Percentiles rank a stretch among this genome's conserved stretches.
Evolutionary conservation across 2,888 invertebrate genomes (phyloP).

Genomic region (Limnephilus lunatus): DNA sequence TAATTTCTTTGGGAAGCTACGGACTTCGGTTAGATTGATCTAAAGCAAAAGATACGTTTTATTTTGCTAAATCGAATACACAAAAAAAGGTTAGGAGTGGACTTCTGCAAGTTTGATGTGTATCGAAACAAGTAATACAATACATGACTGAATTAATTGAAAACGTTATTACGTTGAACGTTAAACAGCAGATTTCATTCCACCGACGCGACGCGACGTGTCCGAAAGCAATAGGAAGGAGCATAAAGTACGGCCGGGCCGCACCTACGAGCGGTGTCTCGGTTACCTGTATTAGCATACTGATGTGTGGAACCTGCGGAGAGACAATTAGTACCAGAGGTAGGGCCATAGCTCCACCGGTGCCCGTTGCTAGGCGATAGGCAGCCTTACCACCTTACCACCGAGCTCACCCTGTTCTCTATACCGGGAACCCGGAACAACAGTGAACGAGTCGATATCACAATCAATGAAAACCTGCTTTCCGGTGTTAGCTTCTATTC

Average conservation of each 20-base stretch:
- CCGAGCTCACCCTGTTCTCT: neutral
- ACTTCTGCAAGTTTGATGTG: no score
- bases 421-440: neutral
- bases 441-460: neutral
- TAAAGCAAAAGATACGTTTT: no score
- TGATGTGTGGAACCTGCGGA: conserved; percentile 4
- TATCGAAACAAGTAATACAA: no score
- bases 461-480: neutral
- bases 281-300: conserved; percentile 18
- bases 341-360: neutral
- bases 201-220: neutral
- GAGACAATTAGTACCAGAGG: neutral
- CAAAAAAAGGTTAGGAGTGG: no score
- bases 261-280: neutral
- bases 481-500: neutral
- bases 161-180: neutral
- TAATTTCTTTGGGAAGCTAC: no score
- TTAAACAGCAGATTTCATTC: neutral
- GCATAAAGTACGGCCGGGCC: neutral
- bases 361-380: conserved; percentile 12
- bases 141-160: neutral
- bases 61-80: no score
- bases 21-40: no score
- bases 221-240: neutral
- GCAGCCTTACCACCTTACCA: neutral